These are phyloP conservation scores for Troides aeacus DNA, from an alignment of 2,888 invertebrate genomes.

Conservation along the genomic window DNA sequence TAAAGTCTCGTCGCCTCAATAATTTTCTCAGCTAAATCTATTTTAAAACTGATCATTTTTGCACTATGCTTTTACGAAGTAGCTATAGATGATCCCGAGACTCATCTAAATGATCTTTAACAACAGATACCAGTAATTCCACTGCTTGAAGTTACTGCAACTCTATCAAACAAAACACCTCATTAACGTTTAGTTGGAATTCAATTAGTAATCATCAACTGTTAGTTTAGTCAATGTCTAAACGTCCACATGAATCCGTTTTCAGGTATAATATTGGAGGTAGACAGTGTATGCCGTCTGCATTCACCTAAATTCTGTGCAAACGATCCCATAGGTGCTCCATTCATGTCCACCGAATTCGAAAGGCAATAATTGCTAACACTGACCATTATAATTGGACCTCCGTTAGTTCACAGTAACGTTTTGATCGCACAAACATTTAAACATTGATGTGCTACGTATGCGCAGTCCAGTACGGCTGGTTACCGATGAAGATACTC, in stretches of 20 bases:
- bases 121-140: no score
- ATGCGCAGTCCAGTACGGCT: conserved; percentile 4
- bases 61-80: no score
- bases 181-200: neutral
- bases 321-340: conserved; percentile 43
- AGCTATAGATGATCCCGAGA: no score
- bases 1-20: no score
- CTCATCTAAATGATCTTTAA: no score
- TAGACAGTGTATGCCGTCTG: conserved; percentile 25
- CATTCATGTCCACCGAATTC: conserved; percentile 46
- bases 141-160: neutral
- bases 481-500: conserved; percentile 30
- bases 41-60: no score
- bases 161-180: neutral
- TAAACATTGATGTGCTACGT: conserved; percentile 1
- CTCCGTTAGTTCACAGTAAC: conserved; percentile 41
- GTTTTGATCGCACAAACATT: conserved; percentile 18
- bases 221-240: neutral
- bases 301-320: conserved; percentile 39
- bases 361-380: conserved; percentile 44
- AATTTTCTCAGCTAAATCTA: no score
- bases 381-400: conserved; percentile 41
- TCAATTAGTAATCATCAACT: neutral
- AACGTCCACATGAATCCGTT: neutral
- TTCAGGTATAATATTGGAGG: neutral